Conservation (phyloP, 2,113 vertebrate genomes). For the Elgaria multicarinata region DNA sequence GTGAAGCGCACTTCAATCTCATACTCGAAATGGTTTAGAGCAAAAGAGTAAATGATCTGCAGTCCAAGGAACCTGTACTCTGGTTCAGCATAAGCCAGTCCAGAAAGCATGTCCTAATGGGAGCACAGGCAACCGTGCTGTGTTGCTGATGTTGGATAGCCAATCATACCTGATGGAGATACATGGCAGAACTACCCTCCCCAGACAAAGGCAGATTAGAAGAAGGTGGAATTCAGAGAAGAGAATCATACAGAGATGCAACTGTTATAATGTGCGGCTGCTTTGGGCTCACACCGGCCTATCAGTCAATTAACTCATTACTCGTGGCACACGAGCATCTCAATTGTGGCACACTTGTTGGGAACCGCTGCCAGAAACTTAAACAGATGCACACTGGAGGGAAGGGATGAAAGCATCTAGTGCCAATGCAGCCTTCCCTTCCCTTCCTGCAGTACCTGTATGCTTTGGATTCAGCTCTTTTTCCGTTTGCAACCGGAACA, state of each 20-base stretch:
- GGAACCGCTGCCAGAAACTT: neutral
- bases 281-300: neutral
- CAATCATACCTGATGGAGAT: neutral
- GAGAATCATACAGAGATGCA: neutral
- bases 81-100: neutral
- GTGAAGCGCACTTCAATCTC: neutral
- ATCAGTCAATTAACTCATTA: neutral
- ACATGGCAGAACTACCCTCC: neutral
- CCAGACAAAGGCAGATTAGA: neutral
- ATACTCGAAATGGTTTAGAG: neutral
- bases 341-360: neutral
- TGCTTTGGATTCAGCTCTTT: constrained; percentile 74
- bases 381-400: neutral
- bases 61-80: neutral
- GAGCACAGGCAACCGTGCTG: neutral
- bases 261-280: neutral
- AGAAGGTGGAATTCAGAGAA: too few relatives aligned
- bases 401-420: neutral
- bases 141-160: neutral
- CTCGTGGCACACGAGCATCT: neutral
- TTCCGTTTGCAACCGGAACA: constrained; percentile 74
- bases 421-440: neutral
- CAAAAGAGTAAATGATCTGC: neutral
- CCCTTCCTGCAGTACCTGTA: constrained; percentile 50
- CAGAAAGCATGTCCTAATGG: neutral